Percentiles rank a stretch among this genome's conserved stretches.
phyloP scores from a whole-genome alignment of 1,140 invertebrate genomes.

The Caligus rogercresseyi region DNA sequence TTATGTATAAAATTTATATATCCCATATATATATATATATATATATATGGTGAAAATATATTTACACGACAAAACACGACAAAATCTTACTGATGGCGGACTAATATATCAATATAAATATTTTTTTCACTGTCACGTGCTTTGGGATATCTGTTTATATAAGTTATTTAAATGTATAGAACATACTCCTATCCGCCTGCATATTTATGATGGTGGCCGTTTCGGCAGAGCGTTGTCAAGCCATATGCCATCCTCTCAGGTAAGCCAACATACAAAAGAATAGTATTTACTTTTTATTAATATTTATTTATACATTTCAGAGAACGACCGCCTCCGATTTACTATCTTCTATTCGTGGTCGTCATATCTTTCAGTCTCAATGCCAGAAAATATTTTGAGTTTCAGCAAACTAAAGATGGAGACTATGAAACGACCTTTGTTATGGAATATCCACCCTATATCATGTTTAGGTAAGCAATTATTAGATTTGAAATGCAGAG shows the following conservation, averaged over 20 bases:
- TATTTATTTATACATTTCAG: too few relatives aligned
- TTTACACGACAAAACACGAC: too few relatives aligned
- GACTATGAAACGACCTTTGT: background rate
- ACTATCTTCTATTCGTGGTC: background rate
- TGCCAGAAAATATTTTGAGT: background rate
- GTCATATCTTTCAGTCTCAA: background rate
- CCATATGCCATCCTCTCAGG: conserved; percentile 13
- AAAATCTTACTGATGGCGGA: too few relatives aligned
- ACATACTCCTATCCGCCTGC: conserved; percentile 1
- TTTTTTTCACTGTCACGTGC: too few relatives aligned
- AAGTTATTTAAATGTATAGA: too few relatives aligned
- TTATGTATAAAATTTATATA: too few relatives aligned
- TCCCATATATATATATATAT: too few relatives aligned
- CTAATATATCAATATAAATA: too few relatives aligned
- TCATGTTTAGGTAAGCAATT: background rate
- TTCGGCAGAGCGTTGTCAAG: conserved; percentile 11
- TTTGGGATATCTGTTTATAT: too few relatives aligned
- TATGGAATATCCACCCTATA: background rate
- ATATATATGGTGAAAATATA: too few relatives aligned
- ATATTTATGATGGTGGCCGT: conserved; percentile 18
- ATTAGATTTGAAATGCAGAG: too few relatives aligned
- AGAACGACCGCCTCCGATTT: background rate
- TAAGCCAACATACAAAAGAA: background rate
- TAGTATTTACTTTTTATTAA: background rate
- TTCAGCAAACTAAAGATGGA: background rate